Base-by-base conservation (phyloP, 2,113 vertebrate species). In the Poeciliopsis prolifica region DNA sequence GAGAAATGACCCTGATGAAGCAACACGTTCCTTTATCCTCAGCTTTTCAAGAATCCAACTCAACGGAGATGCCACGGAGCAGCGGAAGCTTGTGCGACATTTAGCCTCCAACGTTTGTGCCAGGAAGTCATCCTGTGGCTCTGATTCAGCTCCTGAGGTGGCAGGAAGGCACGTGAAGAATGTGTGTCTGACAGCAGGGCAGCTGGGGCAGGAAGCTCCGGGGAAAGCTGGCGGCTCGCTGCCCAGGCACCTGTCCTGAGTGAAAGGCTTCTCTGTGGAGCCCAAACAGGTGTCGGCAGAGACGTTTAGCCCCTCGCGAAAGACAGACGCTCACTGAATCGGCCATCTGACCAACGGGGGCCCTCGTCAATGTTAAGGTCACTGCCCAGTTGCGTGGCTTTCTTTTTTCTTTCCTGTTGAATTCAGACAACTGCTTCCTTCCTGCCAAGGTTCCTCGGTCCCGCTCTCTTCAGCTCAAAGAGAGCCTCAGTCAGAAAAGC, bases 221-320 rank as follows among this genome's bases (percentile, higher is more conserved):
- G 62, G 76, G 70, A 82, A 44, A 35, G 75, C 71, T 74, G 72
- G 64, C 65, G 51, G 61, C 77, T 73, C 8, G 17, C 29, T 79
- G 76, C 70, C 4, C 40, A 62, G 87, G 88, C 95, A 94, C 95
- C 95, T 95, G 95, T 94, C 89, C 76, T 81, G 80, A 77, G 89
- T 95, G 94, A 95, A 95, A 94, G 92, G 88, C 88, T 86, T 85
- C 85, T 91, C 93, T 95, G 86, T 91, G 29, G 74, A 81, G 77
- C 67, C 7, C 35, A 90, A 35, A 94, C 95, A 95, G 94, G 95
- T 95, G 95, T 88, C 88, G 67, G 87, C 35, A n/a, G 81, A 87
- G 77, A 83, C 84, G 81, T 91, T 92, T 84, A 93, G 85, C 89
- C 87, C 79, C 69, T 75, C 72, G 29, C 80, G 88, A 81, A 63